Evolutionary conservation across 2,888 invertebrate species (phyloP), one percentile per base, ranked within the genome.

Genomic region (Drosophila melanosoma): DNA sequence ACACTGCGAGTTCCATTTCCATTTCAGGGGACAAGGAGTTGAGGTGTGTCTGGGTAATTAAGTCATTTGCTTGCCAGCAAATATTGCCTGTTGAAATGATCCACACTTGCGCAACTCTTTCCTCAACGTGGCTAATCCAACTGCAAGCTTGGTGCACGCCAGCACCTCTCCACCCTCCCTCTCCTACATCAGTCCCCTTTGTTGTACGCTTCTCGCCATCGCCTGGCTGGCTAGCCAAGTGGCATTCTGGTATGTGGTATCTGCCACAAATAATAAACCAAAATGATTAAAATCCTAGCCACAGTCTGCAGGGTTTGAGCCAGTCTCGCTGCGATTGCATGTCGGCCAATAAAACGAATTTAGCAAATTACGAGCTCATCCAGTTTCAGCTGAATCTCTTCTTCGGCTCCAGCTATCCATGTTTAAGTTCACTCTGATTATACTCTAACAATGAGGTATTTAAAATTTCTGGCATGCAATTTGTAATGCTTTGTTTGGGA

Each of bases 291-390:
- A 81, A 83, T 89, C 76, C 85, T 59, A 48, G 60, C 54, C 56
- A 10, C 48, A 54, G 53, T 40, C 73, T 32, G 63, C 52, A 73
- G 73, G 59, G 49, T 36, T 42, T 60, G 57, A 74, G 71, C 67
- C 48, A 67, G 67, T 67, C 45, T 66, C 66, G 23, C 26, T 33
- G 32, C 70, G 77, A 76, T 84, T 87, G 88, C 90, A 89, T 89
- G 90, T 85, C 74, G 83, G 79, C 88, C 83, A 89, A 89, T 89
- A 91, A 89, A 89, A 89, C 74, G 83, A 83, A 89, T 83, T 85
- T 77, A 83, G 89, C 79, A 90, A 90, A 89, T 90, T 91, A 89
- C 89, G 82, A 89, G 90, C 75, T 79, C 79, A 85, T 81, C 82
- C 80, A 74, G 62, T 59, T 59, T 33, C 53, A 62, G 56, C 45